These are phyloP conservation scores for Zosterops pallidus DNA, from an alignment of 2,113 vertebrate genomes.

Conservation along the genomic window DNA sequence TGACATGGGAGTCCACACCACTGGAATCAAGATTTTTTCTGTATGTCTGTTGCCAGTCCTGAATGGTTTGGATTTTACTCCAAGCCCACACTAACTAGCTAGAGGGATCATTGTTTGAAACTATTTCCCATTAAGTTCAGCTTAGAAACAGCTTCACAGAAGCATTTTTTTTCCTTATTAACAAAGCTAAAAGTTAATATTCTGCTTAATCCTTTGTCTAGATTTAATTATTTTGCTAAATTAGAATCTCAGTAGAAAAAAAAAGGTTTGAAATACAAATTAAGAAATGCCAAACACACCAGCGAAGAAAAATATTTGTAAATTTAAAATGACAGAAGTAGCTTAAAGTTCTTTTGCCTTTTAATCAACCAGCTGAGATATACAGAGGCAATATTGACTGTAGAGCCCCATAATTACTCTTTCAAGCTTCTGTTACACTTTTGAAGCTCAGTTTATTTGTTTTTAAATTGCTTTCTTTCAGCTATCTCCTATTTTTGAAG, in stretches of 20 bases:
- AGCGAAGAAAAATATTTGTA: not conserved
- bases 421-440: not conserved
- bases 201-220: not conserved
- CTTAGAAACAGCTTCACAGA: not conserved
- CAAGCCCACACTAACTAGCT: not conserved
- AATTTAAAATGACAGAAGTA: not conserved
- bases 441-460: constrained; percentile 11
- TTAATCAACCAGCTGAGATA: not conserved
- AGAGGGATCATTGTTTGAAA: not conserved
- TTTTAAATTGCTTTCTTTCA: constrained; percentile 27
- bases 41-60: not conserved
- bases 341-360: not conserved
- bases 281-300: not conserved
- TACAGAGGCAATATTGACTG: not conserved
- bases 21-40: not conserved
- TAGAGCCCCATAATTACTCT: not conserved
- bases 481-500: constrained; percentile 2
- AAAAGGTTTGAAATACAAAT: not conserved
- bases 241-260: not conserved
- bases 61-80: not conserved
- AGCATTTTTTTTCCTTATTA: not conserved
- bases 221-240: not conserved
- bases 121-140: not conserved
- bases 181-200: not conserved
- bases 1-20: rapidly evolving